Conservation (phyloP, 2,797 vertebrate genomes). For the Lutra lutra region DNA sequence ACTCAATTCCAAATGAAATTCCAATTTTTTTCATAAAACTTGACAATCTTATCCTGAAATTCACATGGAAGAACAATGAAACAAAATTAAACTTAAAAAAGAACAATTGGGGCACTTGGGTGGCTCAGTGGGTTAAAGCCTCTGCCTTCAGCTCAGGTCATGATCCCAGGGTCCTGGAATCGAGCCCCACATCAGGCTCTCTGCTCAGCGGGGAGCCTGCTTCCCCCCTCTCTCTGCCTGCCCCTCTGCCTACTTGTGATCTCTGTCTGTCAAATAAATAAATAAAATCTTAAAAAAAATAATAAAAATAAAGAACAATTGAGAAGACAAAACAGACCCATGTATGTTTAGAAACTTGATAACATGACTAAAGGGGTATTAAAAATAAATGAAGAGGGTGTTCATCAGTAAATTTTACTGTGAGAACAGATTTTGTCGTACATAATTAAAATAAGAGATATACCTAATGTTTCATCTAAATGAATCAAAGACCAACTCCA, state of each 20-base stretch:
- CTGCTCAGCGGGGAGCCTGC: no score
- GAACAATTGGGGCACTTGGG: not conserved
- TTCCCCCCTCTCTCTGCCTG: no score
- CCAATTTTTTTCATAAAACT: not conserved
- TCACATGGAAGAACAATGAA: not conserved
- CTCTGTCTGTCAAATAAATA: no score
- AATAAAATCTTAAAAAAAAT: no score
- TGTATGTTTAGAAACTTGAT: not conserved
- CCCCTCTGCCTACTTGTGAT: no score
- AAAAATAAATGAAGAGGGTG: not conserved
- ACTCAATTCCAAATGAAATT: constrained; percentile 8
- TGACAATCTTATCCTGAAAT: not conserved
- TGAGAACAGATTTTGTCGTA: not conserved
- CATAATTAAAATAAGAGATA: not conserved
- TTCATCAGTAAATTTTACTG: not conserved
- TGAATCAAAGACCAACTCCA: not conserved
- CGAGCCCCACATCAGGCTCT: no score
- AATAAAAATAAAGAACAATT: not conserved
- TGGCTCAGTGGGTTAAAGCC: no score
- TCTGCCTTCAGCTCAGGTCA: no score
- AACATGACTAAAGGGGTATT: not conserved
- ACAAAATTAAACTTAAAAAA: not conserved
- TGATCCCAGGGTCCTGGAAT: no score
- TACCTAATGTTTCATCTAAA: not conserved
- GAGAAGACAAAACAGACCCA: not conserved